phyloP scores from a whole-genome alignment of 1,140 invertebrate species.

The Nebria ingens region DNA sequence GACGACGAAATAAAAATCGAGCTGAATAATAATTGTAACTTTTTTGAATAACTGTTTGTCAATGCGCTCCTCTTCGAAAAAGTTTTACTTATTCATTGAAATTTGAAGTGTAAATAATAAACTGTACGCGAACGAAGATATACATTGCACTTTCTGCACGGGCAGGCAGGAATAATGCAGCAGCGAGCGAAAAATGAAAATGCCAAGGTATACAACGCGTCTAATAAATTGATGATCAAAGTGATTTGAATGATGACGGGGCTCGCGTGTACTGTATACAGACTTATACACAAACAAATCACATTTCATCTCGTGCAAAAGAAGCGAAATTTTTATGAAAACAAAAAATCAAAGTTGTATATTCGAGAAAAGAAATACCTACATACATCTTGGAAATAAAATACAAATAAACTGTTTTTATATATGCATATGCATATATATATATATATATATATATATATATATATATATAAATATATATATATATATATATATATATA shows the following conservation, averaged over 20 bases:
- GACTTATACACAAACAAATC: neutral
- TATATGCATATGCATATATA: neutral
- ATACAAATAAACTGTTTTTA: neutral
- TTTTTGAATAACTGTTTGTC: no score
- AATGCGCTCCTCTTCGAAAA: no score
- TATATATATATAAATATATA: no score
- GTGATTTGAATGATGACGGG: neutral
- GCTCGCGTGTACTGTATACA: neutral
- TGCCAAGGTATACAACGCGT: neutral
- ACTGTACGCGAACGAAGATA: no score
- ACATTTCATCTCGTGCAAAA: neutral
- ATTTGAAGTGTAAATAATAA: no score
- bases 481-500: no score
- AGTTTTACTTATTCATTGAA: no score
- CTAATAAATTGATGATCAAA: neutral
- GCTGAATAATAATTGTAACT: no score
- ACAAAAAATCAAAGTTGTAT: no score
- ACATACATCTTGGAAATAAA: no score
- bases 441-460: constrained; percentile 1
- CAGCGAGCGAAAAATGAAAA: neutral
- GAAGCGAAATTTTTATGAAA: neutral
- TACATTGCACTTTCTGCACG: neutral
- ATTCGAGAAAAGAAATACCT: no score
- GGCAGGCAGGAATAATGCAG: neutral
- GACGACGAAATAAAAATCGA: no score